Evolutionary conservation across 23 tunicate species (phyloP), one percentile per base, ranked within the genome.

Genomic region (Styela clava): DNA sequence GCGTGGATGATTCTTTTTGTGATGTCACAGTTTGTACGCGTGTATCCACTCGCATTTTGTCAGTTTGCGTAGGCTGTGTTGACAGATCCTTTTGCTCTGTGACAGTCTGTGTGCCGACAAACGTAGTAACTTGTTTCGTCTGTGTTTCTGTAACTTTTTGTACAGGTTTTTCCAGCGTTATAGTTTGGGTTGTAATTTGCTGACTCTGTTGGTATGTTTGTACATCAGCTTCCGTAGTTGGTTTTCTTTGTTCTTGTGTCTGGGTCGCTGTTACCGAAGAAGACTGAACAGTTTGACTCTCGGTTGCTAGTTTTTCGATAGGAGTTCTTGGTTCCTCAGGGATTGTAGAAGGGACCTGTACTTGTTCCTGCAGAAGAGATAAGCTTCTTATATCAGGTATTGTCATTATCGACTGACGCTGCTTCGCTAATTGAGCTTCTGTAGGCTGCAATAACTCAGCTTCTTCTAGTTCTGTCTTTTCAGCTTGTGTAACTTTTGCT

Each of bases 51-150:
- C 30, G 25, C 52, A 52, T 34, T 52, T 24, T 5, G 12, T 32
- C 52, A 32, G 78, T 73, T 73, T 73, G 78, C 36, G 44, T 51
- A 30, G 9, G 78, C 44, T 73, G 36, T 28, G 56, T 44, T 12
- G 56, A 44, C 56, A 44, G 52, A 51, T 5, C 44, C 78, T 1
- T 51, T 33, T 32, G 27, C 30, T 73, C 44, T 73, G 83, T 3
- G 30, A 61, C 69, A 28, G 83, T 62, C 37, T 34, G 70, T 61
- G 69, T 62, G 74, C 70, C 34, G 31, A 34, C 83, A 31, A 29
- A 31, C 25, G 44, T 61, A 34, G n/a, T 79, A 27, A 34, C 19
- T 35, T 79, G 52, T 64, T 34, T 34, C 35, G 52, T 64, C 9
- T 79, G 56, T n/a, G 69, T 65, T 3, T 31, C 74, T 2, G 22